Conservation (phyloP, 2,888 invertebrate genomes). For the Thysanoteuthis rhombus region DNA sequence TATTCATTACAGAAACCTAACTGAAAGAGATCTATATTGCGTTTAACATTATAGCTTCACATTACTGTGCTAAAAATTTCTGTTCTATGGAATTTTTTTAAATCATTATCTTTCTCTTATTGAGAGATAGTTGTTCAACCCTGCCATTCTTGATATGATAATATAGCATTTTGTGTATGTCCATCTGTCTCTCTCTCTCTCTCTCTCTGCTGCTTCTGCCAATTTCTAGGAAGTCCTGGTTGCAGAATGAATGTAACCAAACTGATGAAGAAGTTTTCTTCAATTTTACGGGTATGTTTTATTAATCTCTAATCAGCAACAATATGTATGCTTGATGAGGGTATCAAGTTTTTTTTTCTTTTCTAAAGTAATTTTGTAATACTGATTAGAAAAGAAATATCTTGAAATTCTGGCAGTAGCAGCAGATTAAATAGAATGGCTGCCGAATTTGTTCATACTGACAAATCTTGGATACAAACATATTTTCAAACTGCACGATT, state of each 20-base stretch:
- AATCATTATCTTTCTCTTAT: too few species aligned
- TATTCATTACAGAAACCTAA: too few species aligned
- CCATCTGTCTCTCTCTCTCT: neutral
- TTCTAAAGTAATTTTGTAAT: neutral
- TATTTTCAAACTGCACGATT: neutral
- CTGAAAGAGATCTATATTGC: too few species aligned
- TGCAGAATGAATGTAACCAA: neutral
- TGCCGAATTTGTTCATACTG: neutral
- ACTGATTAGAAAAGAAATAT: neutral
- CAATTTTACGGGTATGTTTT: neutral
- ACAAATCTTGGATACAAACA: neutral
- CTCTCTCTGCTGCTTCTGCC: neutral
- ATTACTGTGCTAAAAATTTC: too few species aligned
- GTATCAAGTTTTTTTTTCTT: neutral
- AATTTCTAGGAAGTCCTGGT: neutral
- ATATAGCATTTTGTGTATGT: neutral
- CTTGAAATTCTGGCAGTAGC: neutral
- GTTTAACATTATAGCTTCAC: too few species aligned
- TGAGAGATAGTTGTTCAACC: neutral
- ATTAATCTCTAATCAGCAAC: neutral
- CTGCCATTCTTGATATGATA: neutral
- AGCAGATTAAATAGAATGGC: neutral
- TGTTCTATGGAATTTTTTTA: too few species aligned
- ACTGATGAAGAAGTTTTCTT: neutral
- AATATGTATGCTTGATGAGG: neutral